Evolutionary conservation across 2,113 vertebrate species (phyloP).

Genomic region (Mus musculus): DNA sequence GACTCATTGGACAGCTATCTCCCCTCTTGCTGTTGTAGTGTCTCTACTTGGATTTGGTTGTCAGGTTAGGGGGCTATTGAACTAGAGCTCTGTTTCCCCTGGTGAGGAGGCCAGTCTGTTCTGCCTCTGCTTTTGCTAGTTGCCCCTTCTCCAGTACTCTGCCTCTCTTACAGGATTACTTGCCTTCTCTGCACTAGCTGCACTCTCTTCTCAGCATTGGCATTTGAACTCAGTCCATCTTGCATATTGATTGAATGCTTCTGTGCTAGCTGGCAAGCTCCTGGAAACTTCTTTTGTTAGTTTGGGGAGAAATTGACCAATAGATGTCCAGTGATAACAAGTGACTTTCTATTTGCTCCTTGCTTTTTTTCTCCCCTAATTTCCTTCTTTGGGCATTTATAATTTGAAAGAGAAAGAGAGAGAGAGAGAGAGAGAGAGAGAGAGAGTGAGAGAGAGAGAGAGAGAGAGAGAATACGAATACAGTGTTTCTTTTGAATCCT

Average conservation of each 20-base stretch:
- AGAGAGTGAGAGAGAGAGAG: neutral
- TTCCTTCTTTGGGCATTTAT: slow-evolving; percentile 10
- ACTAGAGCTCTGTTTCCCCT: neutral
- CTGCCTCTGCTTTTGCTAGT: neutral
- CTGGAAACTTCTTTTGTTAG: slow-evolving; percentile 38
- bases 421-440: neutral
- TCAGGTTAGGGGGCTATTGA: neutral
- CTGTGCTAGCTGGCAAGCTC: neutral
- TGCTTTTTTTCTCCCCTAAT: neutral
- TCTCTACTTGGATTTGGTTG: slow-evolving; percentile 3
- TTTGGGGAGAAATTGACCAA: neutral
- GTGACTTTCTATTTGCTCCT: slow-evolving; percentile 26
- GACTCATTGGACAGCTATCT: too few relatives aligned
- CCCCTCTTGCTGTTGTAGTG: neutral
- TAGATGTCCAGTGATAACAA: neutral
- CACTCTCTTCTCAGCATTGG: neutral
- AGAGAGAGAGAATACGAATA: neutral
- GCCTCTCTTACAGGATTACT: neutral
- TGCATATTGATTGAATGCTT: neutral
- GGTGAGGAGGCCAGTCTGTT: neutral
- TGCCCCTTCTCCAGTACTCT: neutral
- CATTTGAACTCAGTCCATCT: neutral
- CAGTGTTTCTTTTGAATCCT: neutral
- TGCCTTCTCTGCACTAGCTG: neutral
- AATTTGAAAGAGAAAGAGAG: neutral